Base-by-base conservation (phyloP, 1,140 invertebrate species). In the Ceratina calcarata region DNA sequence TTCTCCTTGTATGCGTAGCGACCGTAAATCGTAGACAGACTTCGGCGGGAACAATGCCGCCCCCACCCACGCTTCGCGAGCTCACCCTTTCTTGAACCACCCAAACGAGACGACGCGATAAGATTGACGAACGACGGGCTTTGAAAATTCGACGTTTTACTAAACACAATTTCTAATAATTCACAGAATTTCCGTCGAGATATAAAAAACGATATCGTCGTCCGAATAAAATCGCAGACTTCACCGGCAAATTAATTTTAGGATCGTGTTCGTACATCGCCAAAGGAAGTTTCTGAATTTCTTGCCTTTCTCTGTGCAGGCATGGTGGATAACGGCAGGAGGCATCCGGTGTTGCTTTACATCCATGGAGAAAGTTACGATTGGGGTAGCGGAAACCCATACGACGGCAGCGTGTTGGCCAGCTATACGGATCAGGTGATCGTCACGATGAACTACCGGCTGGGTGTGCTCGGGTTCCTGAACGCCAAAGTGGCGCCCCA, bases 291-390 rank as follows among this genome's bases (percentile, higher is more conserved):
- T 55, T 15, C 32, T 49, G 18, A 66, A 16, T 3, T 8, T 20
- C 67, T 37, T 55, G 51, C 20, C 74, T 81, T 84, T 60, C 32
- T 85, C 3, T 64, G 10, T 1, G 73, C 86, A 91, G 89, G 91
- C 84, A 79, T 89, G 93, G 89, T 93, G 85, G 94, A 94, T 66
- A 93, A 91, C 66, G 89, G 91, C 37, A 94, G 94, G 57, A 96
- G 95, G 88, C 95, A 97, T 92, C 97, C 98, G 22, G 98, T 99
- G 7, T 94, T 99, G 81, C 95, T 99, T 27, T 99, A 97, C 94
- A 96, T 99, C 81, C 98, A 99, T 90, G 98, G 98, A 0, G 98
- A 99, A 89, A 98, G 97, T 62, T 98, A 97, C 90, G 97, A 98
- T 86, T 98, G 97, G 96, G 98, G 98, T 88, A 97, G 97, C 65